These are phyloP conservation scores for Phenacoccus solenopsis DNA, from an alignment of 1,140 invertebrate genomes.

Conservation along the genomic window DNA sequence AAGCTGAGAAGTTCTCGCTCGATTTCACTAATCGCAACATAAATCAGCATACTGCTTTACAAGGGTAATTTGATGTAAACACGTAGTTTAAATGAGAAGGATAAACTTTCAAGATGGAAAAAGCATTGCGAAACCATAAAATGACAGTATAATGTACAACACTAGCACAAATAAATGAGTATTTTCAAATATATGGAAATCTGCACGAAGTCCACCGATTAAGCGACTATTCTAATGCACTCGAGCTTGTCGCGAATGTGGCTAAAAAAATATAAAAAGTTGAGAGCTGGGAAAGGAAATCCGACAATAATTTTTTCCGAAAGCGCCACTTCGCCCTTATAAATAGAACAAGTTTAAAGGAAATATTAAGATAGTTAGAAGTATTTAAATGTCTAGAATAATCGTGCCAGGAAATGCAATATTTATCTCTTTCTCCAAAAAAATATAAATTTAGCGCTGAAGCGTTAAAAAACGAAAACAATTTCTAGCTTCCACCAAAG, in stretches of 20 bases:
- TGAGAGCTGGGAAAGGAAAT: background rate
- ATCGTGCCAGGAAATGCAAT: background rate
- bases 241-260: background rate
- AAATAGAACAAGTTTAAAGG: background rate
- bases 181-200: background rate
- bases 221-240: background rate
- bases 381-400: conserved; percentile 3
- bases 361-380: background rate
- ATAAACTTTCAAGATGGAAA: too few species aligned
- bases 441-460: background rate
- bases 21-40: too few species aligned
- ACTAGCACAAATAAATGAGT: too few species aligned
- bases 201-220: background rate
- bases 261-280: background rate
- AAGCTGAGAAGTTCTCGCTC: too few species aligned
- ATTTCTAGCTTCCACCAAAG: background rate
- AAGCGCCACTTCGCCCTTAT: background rate
- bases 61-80: too few species aligned
- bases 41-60: too few species aligned
- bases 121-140: too few species aligned
- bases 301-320: background rate
- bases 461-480: background rate
- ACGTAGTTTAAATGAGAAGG: too few species aligned
- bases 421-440: background rate
- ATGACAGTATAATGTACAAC: too few species aligned